These are phyloP conservation scores for Congeria kusceri DNA, from an alignment of 2,888 invertebrate species.

Conservation along the genomic window DNA sequence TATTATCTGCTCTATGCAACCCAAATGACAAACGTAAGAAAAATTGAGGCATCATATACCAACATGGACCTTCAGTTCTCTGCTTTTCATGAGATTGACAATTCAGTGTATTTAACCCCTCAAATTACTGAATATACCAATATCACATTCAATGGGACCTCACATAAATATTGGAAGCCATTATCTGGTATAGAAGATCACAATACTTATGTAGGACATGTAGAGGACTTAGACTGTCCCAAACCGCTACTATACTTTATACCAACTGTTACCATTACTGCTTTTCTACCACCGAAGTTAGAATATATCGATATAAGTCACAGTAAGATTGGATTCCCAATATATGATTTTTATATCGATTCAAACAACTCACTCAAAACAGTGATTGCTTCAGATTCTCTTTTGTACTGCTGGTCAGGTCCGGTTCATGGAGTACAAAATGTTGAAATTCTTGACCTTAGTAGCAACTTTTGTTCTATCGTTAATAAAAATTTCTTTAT, in stretches of 20 bases:
- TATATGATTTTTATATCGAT: slow-evolving; percentile 19
- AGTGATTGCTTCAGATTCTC: slow-evolving; percentile 21
- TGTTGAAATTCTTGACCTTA: slow-evolving; percentile 33
- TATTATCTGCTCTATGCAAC: slow-evolving; percentile 25
- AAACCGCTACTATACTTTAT: not conserved
- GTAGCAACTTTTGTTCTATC: slow-evolving; percentile 25
- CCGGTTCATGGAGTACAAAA: slow-evolving; percentile 31
- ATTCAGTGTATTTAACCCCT: no score
- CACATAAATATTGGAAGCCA: no score
- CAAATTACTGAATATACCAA: no score
- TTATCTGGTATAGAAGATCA: no score
- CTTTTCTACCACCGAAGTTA: slow-evolving; percentile 28
- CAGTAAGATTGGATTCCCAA: slow-evolving; percentile 31
- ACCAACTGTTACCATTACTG: slow-evolving; percentile 4
- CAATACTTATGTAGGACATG: no score
- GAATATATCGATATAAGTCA: slow-evolving; percentile 36
- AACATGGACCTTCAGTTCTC: slow-evolving; percentile 18
- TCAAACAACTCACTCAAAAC: slow-evolving; percentile 24
- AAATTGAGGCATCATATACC: slow-evolving; percentile 31
- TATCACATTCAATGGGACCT: no score
- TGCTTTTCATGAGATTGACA: not conserved
- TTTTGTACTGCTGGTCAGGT: slow-evolving; percentile 50
- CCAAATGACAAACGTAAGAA: slow-evolving; percentile 19
- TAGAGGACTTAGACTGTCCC: no score
- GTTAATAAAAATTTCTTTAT: slow-evolving; percentile 29